Evolutionary conservation across 2,113 vertebrate genomes (phyloP).

Genomic region (Castor canadensis): DNA sequence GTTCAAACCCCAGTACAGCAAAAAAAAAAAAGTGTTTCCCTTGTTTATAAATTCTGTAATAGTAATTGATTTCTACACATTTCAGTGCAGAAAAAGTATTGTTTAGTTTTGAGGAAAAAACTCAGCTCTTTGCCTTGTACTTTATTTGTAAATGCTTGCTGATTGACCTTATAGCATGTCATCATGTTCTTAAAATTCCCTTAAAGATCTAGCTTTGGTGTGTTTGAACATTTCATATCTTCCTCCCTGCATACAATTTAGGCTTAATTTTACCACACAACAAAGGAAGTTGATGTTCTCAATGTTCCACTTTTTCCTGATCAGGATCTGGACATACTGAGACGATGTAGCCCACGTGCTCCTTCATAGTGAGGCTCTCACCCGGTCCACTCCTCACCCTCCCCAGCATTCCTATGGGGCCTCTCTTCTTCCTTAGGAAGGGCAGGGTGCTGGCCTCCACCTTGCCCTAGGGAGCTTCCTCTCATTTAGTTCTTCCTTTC

Average conservation of each 20-base stretch:
- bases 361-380: accelerated
- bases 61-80: background rate
- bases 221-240: background rate
- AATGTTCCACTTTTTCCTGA: background rate
- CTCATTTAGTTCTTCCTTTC: too few relatives aligned
- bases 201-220: background rate
- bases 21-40: too few relatives aligned
- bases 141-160: background rate
- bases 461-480: background rate
- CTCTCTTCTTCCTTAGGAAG: too few relatives aligned
- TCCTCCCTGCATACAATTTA: background rate
- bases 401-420: background rate
- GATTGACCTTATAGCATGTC: background rate
- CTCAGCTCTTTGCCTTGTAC: background rate
- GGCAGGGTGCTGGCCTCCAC: background rate
- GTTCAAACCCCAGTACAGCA: too few relatives aligned
- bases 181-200: background rate
- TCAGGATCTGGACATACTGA: background rate
- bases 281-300: background rate
- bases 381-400: background rate
- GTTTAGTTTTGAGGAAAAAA: background rate
- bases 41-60: background rate
- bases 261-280: background rate
- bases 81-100: background rate
- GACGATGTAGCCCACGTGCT: background rate